Evolutionary conservation across 2,888 invertebrate genomes (phyloP).

Genomic region (Phaedon cochleariae): DNA sequence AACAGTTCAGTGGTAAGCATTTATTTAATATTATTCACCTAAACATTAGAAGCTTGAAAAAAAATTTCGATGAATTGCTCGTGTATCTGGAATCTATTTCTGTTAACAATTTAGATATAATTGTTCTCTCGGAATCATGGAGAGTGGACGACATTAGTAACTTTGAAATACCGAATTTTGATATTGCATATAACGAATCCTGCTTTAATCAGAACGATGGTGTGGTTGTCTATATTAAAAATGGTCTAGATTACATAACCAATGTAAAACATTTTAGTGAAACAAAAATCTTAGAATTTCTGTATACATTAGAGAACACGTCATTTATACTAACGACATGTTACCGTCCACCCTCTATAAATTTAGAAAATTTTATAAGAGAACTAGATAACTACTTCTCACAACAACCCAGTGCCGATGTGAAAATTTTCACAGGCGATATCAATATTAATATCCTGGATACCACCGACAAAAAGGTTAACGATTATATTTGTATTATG

Average conservation of each 20-base stretch:
- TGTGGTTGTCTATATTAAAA: neutral
- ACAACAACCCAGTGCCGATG: neutral
- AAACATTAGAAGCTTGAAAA: conserved; percentile 2
- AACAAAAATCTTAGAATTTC: conserved; percentile 9
- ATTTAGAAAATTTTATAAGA: neutral
- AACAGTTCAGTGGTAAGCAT: conserved; percentile 5
- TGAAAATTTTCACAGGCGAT: neutral
- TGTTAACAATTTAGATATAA: conserved; percentile 2
- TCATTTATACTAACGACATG: neutral
- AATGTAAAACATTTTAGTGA: conserved; percentile 6
- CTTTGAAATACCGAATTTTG: neutral
- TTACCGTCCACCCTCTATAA: neutral
- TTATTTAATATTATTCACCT: conserved; percentile 6
- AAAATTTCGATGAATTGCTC: conserved; percentile 6
- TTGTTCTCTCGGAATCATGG: neutral
- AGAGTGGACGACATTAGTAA: conserved; percentile 7
- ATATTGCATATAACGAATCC: conserved; percentile 1
- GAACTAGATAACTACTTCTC: neutral
- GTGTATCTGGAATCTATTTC: neutral
- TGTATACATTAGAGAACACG: conserved; percentile 2
- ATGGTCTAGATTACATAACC: neutral
- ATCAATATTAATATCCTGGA: conserved; percentile 1
- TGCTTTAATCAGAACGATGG: conserved; percentile 11
- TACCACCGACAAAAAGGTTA: neutral
- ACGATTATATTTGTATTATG: conserved; percentile 9